Percentiles rank a stretch among this genome's conserved stretches.
These are phyloP conservation scores for Hepsetus odoe DNA, from an alignment of 2,113 vertebrate species.

Conservation along the genomic window DNA sequence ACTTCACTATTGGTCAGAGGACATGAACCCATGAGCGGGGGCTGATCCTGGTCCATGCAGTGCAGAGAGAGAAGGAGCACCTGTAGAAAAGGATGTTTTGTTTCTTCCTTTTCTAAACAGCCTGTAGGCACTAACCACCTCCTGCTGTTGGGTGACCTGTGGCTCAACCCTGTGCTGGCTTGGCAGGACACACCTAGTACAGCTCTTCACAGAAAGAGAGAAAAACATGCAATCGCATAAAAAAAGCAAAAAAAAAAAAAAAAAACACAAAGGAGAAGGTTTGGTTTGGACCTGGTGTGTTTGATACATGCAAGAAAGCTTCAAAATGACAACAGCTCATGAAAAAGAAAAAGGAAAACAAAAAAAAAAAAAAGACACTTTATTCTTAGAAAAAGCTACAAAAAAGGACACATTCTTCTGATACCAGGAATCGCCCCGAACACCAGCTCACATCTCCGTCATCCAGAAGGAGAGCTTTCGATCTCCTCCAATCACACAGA, in stretches of 20 bases:
- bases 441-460: slow-evolving; percentile 86
- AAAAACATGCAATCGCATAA: slow-evolving; percentile 1
- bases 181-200: slow-evolving; percentile 64
- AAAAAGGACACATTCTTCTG: slow-evolving; percentile 40
- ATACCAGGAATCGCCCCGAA: not conserved
- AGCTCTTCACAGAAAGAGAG: slow-evolving; percentile 54
- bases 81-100: slow-evolving; percentile 37
- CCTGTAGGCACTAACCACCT: not conserved
- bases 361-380: slow-evolving; percentile 62
- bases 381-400: slow-evolving; percentile 56
- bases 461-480: slow-evolving; percentile 94
- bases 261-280: slow-evolving; percentile 21
- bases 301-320: slow-evolving; percentile 34
- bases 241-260: slow-evolving; percentile 35
- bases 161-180: slow-evolving; percentile 42
- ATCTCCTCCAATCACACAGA: slow-evolving; percentile 90
- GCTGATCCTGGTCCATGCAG: slow-evolving; percentile 3
- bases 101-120: slow-evolving; percentile 34
- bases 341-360: too few species aligned
- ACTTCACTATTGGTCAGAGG: slow-evolving; percentile 1
- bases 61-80: slow-evolving; percentile 13
- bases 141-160: slow-evolving; percentile 57
- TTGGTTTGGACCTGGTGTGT: slow-evolving; percentile 44
- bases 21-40: not conserved
- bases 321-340: not conserved